Conservation (phyloP, 2,113 vertebrate species). For the western clawed frog (Xenopus tropicalis) region DNA sequence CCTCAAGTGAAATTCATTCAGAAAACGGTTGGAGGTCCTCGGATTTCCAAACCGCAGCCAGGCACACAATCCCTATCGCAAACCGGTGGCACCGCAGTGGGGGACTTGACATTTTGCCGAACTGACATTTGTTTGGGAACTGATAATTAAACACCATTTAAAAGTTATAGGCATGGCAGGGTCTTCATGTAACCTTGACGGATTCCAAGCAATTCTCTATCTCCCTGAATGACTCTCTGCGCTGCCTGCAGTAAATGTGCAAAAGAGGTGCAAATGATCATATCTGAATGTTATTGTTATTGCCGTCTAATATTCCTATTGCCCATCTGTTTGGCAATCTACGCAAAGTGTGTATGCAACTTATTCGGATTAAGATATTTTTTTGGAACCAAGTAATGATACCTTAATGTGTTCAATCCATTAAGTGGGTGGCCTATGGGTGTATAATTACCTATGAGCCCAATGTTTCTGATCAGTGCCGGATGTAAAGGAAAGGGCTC, state of each 20-base stretch:
- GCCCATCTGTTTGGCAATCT: not conserved
- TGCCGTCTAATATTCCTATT: not conserved
- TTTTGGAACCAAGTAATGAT: too few relatives aligned
- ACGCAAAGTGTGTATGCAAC: not conserved
- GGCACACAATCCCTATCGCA: constrained; percentile 54
- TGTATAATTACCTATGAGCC: too few relatives aligned
- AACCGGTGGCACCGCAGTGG: constrained; percentile 55
- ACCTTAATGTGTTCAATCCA: too few relatives aligned
- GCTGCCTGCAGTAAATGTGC: not conserved
- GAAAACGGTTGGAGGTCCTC: constrained; percentile 57
- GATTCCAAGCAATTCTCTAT: constrained; percentile 34
- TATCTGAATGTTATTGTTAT: not conserved
- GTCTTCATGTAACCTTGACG: constrained; percentile 50
- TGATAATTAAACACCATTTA: constrained; percentile 64
- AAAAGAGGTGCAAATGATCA: constrained; percentile 4
- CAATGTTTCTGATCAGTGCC: too few relatives aligned
- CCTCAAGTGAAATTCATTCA: constrained; percentile 65
- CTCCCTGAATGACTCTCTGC: not conserved
- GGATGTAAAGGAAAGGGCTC: too few relatives aligned
- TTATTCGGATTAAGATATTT: too few relatives aligned
- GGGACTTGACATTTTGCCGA: constrained; percentile 56
- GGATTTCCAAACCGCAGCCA: constrained; percentile 54
- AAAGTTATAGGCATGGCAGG: constrained; percentile 44
- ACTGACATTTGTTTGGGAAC: constrained; percentile 53
- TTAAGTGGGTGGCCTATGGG: too few relatives aligned